Base-by-base conservation (phyloP, 1,140 invertebrate species). In the Drosophila malerkotliana region DNA sequence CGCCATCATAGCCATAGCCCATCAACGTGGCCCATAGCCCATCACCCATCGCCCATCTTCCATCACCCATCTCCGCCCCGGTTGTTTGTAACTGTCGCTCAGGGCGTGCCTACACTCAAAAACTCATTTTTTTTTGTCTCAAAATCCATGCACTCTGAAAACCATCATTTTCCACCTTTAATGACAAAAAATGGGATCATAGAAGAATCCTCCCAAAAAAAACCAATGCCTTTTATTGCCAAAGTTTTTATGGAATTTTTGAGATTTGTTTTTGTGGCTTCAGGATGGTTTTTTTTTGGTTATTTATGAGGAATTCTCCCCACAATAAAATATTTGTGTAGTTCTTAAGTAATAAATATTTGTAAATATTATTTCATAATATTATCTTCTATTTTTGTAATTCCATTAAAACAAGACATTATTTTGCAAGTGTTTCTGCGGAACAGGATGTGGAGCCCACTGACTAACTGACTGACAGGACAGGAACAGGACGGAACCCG, bases 41-140 rank as follows among this genome's bases (percentile, higher is more conserved):
- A 63, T 63, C 61, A 56, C 34, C 66, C 66, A 69, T 69, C 44
- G 45, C 64, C 41, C 66, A 54, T 21, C 44, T 37, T 49, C 60
- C 60, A 53, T 63, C 61, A 32, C 59, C 66, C 67, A 69, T 69
- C 67, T 63, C 72, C 60, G 44, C 59, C 57, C 48, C 49, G 78
- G 83, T 71, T 78, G 69, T 85, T 88, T 85, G 82, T 85, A 88
- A 85, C 82, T 87, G 82, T 87, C 82, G 83, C 69, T 72, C 83
- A 66, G 83, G 82, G 82, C 82, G 82, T 88, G 82, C 82, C 82
- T 80, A 79, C 63, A 67, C 59, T 67, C 60, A 41, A 67, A 67
- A 64, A 64, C 34, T 52, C 47, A 64, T 64, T 52, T 64, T 63
- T 64, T 66, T 47, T 53, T 28, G 26, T 28, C 32, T 34, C 44